Evolutionary conservation across 2,888 invertebrate species (phyloP), one percentile per base, ranked within the genome.

Genomic region (Micropterix aruncella): DNA sequence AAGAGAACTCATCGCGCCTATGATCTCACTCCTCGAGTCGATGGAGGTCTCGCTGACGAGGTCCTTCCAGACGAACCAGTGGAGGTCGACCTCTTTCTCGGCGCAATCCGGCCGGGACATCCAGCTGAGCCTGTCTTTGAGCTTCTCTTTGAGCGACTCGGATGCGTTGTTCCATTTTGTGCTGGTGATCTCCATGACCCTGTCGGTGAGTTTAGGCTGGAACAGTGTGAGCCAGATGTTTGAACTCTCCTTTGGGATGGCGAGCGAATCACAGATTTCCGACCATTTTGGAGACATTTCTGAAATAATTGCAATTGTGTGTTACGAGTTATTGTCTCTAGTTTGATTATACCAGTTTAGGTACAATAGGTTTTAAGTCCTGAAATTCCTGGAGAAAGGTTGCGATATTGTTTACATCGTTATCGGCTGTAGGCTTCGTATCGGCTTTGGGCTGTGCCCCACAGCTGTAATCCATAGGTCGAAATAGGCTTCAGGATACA

Each of bases 51-150:
- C 70, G 0, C 70, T 66, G 37, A 67, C 65, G 38, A 80, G 75
- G 55, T 88, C 86, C 45, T 71, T 75, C 87, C 87, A 88, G 18
- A 82, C 73, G 49, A 77, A 83, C 78, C 79, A 79, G 48, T 80
- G 73, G 12, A 83, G 66, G 59, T 83, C 80, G 15, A 65, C 65
- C 53, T 81, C 80, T 7, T 73, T 72, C 49, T 70, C 75, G 18
- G 62, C 60, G 18, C 49, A 60, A 42, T 58, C 59, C 5, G 59
- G 58, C 18, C 54, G 50, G 1, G 47, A 47, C 2, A 62, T 50
- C 50, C 54, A 61, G 4, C 52, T 54, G 46, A 58, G 48, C 14
- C 60, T 52, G 16, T 58, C 53, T 4, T 54, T 50, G 18, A 62
- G 52, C 19, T 53, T 54, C 2, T 51, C 63, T 42, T 59, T 70